Evolutionary conservation across 2,888 invertebrate species (phyloP).

Genomic region (Lycaena phlaeas): DNA sequence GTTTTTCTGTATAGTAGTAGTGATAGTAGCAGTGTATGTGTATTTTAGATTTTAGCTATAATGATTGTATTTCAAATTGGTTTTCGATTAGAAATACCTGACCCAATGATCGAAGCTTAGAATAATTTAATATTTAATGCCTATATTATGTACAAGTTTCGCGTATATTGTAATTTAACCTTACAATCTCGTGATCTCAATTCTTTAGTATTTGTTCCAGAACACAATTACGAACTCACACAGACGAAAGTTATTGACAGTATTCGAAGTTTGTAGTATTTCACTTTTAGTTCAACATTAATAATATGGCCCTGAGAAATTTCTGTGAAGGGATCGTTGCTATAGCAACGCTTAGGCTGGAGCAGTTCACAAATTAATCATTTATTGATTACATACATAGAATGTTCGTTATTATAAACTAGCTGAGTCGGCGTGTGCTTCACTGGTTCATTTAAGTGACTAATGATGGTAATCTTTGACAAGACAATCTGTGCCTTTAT

Average conservation of each 20-base stretch:
- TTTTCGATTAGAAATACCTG: too few relatives aligned
- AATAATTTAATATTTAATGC: too few relatives aligned
- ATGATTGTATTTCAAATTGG: too few relatives aligned
- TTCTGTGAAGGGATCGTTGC: constrained; percentile 51
- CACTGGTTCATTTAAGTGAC: constrained; percentile 17
- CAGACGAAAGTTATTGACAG: not conserved
- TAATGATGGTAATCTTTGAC: too few relatives aligned
- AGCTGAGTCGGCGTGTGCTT: constrained; percentile 33
- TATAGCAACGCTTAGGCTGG: constrained; percentile 42
- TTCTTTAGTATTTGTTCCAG: not conserved
- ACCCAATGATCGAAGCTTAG: too few relatives aligned
- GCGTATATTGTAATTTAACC: too few relatives aligned
- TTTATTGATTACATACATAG: constrained; percentile 48
- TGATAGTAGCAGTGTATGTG: too few relatives aligned
- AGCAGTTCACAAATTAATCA: constrained; percentile 44
- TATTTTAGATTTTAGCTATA: too few relatives aligned
- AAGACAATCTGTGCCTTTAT: too few relatives aligned
- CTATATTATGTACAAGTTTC: too few relatives aligned
- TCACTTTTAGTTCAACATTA: constrained; percentile 13
- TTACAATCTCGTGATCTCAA: too few relatives aligned
- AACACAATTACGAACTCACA: not conserved
- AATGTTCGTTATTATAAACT: not conserved
- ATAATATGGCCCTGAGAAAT: constrained; percentile 30
- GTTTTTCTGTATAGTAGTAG: too few relatives aligned
- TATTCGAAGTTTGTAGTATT: constrained; percentile 10